phyloP scores from a whole-genome alignment of 2,888 invertebrate species.

The Polia nebulosa region DNA sequence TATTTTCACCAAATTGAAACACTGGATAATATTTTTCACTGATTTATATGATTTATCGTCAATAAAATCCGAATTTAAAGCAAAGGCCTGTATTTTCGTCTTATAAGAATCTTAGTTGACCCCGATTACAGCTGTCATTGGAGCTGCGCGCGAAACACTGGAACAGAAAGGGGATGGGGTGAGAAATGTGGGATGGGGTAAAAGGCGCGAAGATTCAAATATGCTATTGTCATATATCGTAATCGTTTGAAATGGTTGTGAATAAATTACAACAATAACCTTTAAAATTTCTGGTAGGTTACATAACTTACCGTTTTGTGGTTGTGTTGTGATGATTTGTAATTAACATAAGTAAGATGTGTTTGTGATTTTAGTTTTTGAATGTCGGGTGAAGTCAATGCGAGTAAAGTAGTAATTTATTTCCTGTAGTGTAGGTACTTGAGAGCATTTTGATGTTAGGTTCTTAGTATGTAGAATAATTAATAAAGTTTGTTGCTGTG shows the following conservation, averaged over 20 bases:
- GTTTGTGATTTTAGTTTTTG: background rate
- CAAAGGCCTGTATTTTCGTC: conserved; percentile 21
- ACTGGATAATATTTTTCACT: conserved; percentile 17
- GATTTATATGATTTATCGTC: conserved; percentile 16
- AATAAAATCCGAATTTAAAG: background rate
- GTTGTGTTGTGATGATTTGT: background rate
- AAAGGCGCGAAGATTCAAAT: conserved; percentile 43
- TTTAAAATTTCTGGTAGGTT: too few species aligned
- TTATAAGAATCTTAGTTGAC: conserved; percentile 45
- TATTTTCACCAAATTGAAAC: background rate
- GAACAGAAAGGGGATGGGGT: conserved; percentile 22
- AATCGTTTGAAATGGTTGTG: background rate
- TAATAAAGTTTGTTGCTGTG: background rate
- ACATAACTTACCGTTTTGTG: background rate
- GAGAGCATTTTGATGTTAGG: background rate
- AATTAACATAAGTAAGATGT: background rate
- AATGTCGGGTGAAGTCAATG: background rate
- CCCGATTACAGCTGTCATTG: conserved; percentile 31
- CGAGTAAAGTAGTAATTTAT: conserved; percentile 15
- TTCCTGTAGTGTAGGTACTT: background rate
- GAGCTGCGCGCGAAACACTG: conserved; percentile 53
- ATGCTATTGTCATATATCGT: background rate
- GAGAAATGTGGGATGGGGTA: conserved; percentile 11
- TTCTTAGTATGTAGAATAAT: background rate
- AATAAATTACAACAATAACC: conserved; percentile 1